Conservation (phyloP, 1,140 invertebrate genomes). For the Bombus haemorrhoidalis region DNA sequence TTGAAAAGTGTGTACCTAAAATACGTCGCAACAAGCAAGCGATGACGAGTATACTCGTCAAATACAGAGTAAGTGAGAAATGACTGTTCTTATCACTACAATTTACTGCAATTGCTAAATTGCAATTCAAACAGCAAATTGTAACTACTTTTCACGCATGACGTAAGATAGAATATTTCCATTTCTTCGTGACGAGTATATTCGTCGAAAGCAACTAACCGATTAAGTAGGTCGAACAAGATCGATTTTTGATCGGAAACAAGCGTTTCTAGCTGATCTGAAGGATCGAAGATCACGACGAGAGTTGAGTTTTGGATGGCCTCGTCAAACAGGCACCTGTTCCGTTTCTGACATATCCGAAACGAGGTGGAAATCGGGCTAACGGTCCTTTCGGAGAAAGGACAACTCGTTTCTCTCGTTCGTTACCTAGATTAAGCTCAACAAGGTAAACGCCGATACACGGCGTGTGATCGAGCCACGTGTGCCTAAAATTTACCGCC, state of each 20-base stretch:
- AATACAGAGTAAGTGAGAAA: too few relatives aligned
- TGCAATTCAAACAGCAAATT: too few relatives aligned
- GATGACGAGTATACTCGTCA: too few relatives aligned
- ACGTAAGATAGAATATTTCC: too few relatives aligned
- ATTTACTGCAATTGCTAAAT: too few relatives aligned
- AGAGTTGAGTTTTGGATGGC: background rate
- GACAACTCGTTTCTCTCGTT: constrained; percentile 49
- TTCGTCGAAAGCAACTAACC: too few relatives aligned
- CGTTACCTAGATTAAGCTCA: constrained; percentile 37
- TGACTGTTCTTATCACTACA: too few relatives aligned
- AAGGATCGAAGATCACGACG: background rate
- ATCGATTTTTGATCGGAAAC: background rate
- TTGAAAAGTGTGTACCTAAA: too few relatives aligned
- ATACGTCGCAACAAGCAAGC: too few relatives aligned
- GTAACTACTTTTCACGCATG: too few relatives aligned
- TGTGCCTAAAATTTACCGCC: constrained; percentile 23
- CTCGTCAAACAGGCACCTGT: constrained; percentile 22
- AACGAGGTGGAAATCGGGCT: constrained; percentile 45
- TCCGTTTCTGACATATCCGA: constrained; percentile 32
- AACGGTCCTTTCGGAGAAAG: constrained; percentile 49
- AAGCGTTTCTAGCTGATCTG: too few relatives aligned
- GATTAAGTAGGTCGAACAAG: background rate
- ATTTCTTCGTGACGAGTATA: too few relatives aligned
- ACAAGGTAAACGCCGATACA: constrained; percentile 35
- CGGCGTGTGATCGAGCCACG: background rate